phyloP scores from a whole-genome alignment of 2,888 invertebrate genomes.

The Spodoptera exigua region DNA sequence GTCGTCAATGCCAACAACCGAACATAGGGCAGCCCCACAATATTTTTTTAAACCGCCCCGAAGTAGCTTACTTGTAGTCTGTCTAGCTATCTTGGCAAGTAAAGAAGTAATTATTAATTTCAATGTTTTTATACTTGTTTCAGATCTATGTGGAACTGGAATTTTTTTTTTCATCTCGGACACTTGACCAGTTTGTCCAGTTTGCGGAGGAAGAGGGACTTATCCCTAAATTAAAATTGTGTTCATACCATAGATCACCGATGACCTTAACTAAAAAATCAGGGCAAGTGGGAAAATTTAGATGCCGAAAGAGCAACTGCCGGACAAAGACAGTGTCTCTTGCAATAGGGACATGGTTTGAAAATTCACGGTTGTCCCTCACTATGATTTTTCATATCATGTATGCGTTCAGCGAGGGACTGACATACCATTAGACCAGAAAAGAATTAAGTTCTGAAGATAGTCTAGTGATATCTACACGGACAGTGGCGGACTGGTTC shows the following conservation, averaged over 20 bases:
- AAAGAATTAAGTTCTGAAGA: background rate
- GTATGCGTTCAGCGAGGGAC: constrained; percentile 2
- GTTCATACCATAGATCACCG: too few relatives aligned
- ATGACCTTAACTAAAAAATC: too few relatives aligned
- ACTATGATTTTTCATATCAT: background rate
- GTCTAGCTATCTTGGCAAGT: too few relatives aligned
- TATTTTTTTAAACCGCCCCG: too few relatives aligned
- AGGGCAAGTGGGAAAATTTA: constrained; percentile 5
- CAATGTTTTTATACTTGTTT: too few relatives aligned
- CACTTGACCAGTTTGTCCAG: background rate
- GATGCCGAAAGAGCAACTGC: constrained; percentile 4
- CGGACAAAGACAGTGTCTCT: background rate
- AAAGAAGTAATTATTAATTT: too few relatives aligned
- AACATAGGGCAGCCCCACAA: too few relatives aligned
- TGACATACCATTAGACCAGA: background rate
- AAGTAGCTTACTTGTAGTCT: too few relatives aligned
- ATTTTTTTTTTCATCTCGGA: background rate
- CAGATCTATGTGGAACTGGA: constrained; percentile 14
- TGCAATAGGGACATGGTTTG: constrained; percentile 3
- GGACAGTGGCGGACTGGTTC: constrained; percentile 1
- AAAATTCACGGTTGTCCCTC: background rate
- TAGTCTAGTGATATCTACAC: constrained; percentile 1
- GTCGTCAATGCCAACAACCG: too few relatives aligned
- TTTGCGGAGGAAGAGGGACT: constrained; percentile 20
- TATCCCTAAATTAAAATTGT: too few relatives aligned